Percentiles rank a stretch among this genome's conserved stretches.
Conservation (phyloP, 1,140 invertebrate species). For the Laupala kohalensis region DNA sequence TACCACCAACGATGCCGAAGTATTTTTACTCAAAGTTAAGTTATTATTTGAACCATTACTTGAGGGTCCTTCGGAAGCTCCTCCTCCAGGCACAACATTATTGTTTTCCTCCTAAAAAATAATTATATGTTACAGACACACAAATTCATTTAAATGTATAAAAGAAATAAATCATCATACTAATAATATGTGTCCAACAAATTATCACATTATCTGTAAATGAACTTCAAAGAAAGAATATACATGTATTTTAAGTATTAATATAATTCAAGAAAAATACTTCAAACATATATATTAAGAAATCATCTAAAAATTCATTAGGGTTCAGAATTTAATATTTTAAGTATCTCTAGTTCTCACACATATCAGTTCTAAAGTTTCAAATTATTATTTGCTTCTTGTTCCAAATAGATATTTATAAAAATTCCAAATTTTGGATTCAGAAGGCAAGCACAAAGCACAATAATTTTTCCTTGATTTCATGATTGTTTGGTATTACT, state of each 20-base stretch:
- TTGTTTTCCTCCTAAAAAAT: constrained; percentile 27
- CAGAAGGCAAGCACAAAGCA: too few species aligned
- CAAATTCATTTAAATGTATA: neutral
- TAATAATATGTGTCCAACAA: neutral
- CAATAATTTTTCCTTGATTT: too few species aligned
- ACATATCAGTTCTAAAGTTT: too few species aligned
- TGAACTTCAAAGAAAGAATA: neutral
- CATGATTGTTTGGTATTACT: too few species aligned
- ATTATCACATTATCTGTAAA: too few species aligned
- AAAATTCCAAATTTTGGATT: too few species aligned
- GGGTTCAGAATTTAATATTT: too few species aligned
- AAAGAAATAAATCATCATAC: neutral
- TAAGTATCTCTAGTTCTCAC: too few species aligned
- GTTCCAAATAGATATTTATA: too few species aligned
- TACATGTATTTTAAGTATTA: neutral
- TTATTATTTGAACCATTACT: constrained; percentile 8
- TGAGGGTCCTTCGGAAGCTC: constrained; percentile 10
- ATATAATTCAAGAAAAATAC: neutral
- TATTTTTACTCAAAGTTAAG: constrained; percentile 15
- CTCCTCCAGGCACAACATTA: constrained; percentile 20
- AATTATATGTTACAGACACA: neutral
- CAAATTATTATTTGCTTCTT: too few species aligned
- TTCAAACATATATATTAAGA: neutral
- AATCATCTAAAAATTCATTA: neutral
- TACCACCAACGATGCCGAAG: constrained; percentile 14